Percentiles rank a stretch among this genome's conserved stretches.
These are phyloP conservation scores for Chloropsis cyanopogon DNA, from an alignment of 2,113 vertebrate genomes.

Conservation along the genomic window DNA sequence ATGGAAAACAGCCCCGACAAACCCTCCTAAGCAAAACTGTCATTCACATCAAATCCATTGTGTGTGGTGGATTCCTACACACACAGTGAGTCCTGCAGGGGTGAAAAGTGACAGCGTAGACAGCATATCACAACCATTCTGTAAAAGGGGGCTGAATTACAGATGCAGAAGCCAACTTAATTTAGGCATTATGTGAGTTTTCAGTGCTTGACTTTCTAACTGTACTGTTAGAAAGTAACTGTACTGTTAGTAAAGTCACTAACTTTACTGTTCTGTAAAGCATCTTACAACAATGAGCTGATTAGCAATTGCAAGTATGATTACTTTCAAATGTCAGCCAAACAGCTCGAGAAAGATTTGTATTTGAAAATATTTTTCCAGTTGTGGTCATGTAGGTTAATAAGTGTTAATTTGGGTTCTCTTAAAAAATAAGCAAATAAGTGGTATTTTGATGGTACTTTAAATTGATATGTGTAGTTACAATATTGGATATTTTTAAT, in stretches of 20 bases:
- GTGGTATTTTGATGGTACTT: neutral
- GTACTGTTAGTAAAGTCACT: neutral
- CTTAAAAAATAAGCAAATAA: neutral
- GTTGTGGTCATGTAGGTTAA: neutral
- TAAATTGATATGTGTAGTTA: neutral
- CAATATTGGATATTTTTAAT: neutral
- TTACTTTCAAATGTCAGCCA: neutral
- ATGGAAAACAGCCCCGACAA: neutral
- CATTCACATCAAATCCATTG: neutral
- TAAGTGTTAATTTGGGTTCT: neutral
- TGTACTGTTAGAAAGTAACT: neutral
- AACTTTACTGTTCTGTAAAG: neutral
- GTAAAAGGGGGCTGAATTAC: neutral
- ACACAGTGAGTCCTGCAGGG: neutral
- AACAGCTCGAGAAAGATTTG: neutral
- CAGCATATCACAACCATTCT: fast-evolving
- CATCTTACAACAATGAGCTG: neutral
- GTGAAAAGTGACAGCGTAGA: neutral
- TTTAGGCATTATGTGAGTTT: neutral
- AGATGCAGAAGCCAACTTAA: neutral
- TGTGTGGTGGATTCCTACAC: neutral
- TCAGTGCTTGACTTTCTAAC: neutral
- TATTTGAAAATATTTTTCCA: neutral
- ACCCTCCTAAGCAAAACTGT: neutral
- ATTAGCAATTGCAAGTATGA: neutral